Evolutionary conservation across 2,888 invertebrate genomes (phyloP).

Genomic region (Pandemis corylana): DNA sequence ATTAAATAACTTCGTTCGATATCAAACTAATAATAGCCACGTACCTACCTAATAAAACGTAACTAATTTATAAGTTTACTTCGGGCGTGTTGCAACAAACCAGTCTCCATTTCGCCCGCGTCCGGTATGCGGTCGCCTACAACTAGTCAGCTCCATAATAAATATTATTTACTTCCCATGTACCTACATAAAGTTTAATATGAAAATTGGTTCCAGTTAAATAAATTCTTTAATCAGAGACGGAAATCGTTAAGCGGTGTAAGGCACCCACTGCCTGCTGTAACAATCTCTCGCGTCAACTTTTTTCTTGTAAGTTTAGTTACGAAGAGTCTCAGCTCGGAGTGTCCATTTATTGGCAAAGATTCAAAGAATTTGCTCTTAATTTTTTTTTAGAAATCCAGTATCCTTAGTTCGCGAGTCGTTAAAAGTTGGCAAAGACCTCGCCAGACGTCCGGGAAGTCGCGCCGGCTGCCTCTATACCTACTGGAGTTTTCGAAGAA

Average conservation of each 20-base stretch:
- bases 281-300: no score
- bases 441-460: neutral
- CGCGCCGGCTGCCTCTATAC: neutral
- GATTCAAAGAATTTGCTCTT: neutral
- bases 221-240: neutral
- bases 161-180: neutral
- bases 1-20: neutral
- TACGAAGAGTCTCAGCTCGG: no score
- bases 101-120: neutral
- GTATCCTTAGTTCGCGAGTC: neutral
- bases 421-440: neutral
- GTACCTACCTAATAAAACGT: no score
- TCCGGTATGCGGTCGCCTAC: neutral
- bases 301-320: no score
- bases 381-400: neutral
- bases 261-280: neutral
- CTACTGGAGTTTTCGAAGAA: no score
- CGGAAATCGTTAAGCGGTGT: neutral
- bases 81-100: neutral
- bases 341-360: neutral
- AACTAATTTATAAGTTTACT: neutral
- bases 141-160: neutral
- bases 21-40: neutral
- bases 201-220: neutral
- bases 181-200: neutral